These are phyloP conservation scores for Pipistrellus nathusii DNA, from an alignment of 2,797 vertebrate genomes.

Conservation along the genomic window DNA sequence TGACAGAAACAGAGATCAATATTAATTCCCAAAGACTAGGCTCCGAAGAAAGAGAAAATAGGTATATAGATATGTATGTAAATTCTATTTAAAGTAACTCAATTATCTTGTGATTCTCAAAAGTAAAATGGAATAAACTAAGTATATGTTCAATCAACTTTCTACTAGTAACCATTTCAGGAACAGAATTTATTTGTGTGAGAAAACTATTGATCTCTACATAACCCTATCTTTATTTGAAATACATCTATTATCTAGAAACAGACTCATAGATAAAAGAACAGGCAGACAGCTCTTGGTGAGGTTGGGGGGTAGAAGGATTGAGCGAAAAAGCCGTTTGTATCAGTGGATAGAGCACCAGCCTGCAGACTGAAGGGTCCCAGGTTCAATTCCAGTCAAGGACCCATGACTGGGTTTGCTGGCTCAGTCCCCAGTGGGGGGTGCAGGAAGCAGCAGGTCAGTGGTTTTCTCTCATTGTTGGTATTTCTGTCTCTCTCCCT, in stretches of 20 bases:
- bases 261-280: not conserved
- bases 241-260: not conserved
- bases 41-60: constrained; percentile 63
- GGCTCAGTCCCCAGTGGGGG: too few species aligned
- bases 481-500: too few species aligned
- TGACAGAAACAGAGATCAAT: constrained; percentile 70
- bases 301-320: not conserved
- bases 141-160: constrained; percentile 80
- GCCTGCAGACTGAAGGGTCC: too few species aligned
- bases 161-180: constrained; percentile 81
- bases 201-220: constrained; percentile 38
- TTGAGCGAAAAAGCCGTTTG: not conserved
- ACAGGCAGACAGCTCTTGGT: not conserved
- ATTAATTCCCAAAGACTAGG: constrained; percentile 66
- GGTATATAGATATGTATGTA: not conserved
- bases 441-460: too few species aligned
- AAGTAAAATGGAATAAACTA: constrained; percentile 80
- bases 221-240: constrained; percentile 16
- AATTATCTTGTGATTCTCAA: constrained; percentile 75
- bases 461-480: too few species aligned
- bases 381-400: too few species aligned
- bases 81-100: constrained; percentile 59
- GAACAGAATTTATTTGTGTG: constrained; percentile 79
- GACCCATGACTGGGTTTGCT: too few species aligned
- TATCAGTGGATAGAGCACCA: too few species aligned